Base-by-base conservation (phyloP, 2,888 invertebrate species). In the Athalia cordata region DNA sequence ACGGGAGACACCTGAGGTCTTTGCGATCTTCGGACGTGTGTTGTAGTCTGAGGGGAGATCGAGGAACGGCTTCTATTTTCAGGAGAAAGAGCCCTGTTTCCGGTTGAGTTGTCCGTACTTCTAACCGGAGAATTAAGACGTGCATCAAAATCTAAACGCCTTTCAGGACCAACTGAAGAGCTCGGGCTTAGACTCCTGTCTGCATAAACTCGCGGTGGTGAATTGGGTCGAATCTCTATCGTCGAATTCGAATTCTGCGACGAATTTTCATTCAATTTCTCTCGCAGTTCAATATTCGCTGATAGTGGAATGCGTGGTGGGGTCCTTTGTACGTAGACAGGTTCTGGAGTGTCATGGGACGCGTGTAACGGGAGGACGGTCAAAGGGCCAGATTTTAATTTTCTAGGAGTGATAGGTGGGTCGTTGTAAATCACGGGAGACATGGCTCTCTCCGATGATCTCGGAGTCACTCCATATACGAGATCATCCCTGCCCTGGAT, bases 401-500 rank as follows among this genome's bases (percentile, higher is more conserved):
- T 82, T 47, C 76, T 68, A 6, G 80, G 78, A 43, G 80, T 74
- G 76, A 68, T 57, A 0, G 79, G 72, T 11, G 67, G 67, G 55
- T 81, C 77, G n/a, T 79, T 79, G 5, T 81, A 80, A 8, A 79
- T 79, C 62, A 78, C 74, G 0, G 82, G 81, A 0, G 85, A 77
- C 57, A 52, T 74, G 15, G 77, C 59, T 57, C 77, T 67, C 5
- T 77, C 77, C 49, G 67, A 59, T 45, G 50, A 50, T 5, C 47
- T 50, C 1, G 85, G 84, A 5, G 85, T 80, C 68, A 85, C 85
- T 49, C 87, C 88, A 59, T 88, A 88, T 4, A 87, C 81, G 0
- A 84, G 82, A 4, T 87, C 87, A 3, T 83, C 83, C 61, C 78
- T 80, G 59, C 81, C 79, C 47, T 83, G 83, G 61, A 85, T 79